These are phyloP conservation scores for Macaca fascicularis DNA, from an alignment of 2,113 vertebrate genomes.

Conservation along the genomic window DNA sequence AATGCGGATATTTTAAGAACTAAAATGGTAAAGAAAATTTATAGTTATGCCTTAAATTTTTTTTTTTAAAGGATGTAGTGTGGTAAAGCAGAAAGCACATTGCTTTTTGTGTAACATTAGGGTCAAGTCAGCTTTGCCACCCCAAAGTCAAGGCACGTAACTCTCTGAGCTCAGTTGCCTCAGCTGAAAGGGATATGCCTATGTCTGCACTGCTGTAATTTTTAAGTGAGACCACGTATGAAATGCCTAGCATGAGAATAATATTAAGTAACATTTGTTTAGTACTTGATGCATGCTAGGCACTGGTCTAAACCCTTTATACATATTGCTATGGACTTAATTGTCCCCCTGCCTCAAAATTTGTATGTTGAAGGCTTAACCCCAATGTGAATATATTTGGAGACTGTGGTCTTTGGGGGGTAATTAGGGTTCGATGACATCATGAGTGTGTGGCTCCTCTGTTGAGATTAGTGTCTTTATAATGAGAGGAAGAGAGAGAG, in stretches of 20 bases:
- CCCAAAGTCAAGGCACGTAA: background rate
- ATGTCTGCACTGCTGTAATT: background rate
- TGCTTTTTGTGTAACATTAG: background rate
- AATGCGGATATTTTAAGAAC: background rate
- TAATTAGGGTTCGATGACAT: background rate
- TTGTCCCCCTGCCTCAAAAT: background rate
- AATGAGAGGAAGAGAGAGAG: background rate
- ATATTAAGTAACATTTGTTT: background rate
- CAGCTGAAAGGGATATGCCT: background rate
- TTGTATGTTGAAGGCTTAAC: background rate
- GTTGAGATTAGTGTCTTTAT: background rate
- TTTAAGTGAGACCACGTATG: background rate
- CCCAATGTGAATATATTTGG: background rate
- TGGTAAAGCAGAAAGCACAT: background rate
- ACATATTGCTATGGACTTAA: background rate
- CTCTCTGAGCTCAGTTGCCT: background rate
- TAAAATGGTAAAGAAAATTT: background rate
- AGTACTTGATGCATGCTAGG: background rate
- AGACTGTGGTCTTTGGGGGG: background rate
- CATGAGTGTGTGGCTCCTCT: background rate
- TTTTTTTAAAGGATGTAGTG: background rate
- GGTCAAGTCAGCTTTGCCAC: background rate
- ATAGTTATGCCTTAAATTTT: background rate
- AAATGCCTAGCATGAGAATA: background rate
- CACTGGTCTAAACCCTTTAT: background rate